Base-by-base conservation (phyloP, 2,113 vertebrate genomes). In the Ranitomeya imitator region DNA sequence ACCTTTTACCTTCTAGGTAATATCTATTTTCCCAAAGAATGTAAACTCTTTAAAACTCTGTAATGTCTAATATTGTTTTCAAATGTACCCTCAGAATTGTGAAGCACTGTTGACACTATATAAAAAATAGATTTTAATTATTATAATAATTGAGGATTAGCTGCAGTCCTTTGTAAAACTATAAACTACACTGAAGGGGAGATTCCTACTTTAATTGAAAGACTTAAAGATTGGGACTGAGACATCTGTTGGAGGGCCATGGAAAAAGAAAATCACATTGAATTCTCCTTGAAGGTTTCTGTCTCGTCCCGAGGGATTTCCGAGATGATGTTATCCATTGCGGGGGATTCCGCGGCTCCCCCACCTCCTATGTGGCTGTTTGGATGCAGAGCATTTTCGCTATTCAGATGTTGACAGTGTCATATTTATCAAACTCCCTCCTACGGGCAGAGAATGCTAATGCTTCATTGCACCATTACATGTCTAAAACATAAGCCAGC, bases 381-480 rank as follows among this genome's bases (percentile, higher is more conserved):
- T 5, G 85, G 26, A 57, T 0, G 0, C 15, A 89, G 79, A n/a
- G 86, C 51, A 81, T 77, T 81, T 82, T 91, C 51, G 23, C 59
- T 21, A 2, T 73, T 89, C 71, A 81, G 10, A 89, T 88, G n/a
- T 23, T 90, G 82, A 89, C 37, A 90, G 23, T 83, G 9, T 54
- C 51, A 73, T 10, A 52, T 55, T 67, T 18, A 83, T 59, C 26
- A n/a, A 81, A 18, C n/a, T 2, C 26, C 51, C 3, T 52, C 82
- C 63, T 11, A 31, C 12, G 18, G 51, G n/a, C n/a, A 91, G 57
- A 65, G 59, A 91, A 89, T 78, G 88, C 23, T 79, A 88, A 88
- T 74, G 69, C 37, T 85, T 54, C 45, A 71, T n/a, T 83, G 60
- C 81, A 67, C 26, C 54, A 23, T 54, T 71, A 71, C 82, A 63